Conservation (phyloP, 2,113 vertebrate genomes). For the Todiramphus chloris region DNA sequence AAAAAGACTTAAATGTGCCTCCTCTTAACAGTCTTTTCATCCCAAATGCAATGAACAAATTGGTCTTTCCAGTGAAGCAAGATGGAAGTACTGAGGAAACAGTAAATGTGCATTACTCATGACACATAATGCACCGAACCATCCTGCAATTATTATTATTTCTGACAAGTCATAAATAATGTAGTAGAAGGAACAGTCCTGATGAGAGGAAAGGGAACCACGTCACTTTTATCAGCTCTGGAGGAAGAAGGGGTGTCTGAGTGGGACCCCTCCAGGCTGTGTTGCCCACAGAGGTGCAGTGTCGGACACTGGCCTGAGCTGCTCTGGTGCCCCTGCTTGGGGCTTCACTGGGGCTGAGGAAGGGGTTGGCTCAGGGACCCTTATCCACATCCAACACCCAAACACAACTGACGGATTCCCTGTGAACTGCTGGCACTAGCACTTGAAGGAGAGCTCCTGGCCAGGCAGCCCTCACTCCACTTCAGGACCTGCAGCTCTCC, state of each 20-base stretch:
- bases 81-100: neutral
- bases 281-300: neutral
- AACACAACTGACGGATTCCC: rapidly evolving
- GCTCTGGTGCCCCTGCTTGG: neutral
- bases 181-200: neutral
- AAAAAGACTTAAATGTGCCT: neutral
- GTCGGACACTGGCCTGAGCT: neutral
- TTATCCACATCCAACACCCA: neutral
- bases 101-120: neutral
- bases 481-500: neutral
- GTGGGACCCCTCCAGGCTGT: neutral
- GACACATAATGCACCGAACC: neutral
- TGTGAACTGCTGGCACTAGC: neutral
- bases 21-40: neutral
- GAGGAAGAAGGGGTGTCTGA: neutral
- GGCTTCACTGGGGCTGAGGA: neutral
- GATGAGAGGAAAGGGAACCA: neutral
- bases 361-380: neutral
- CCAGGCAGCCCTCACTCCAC: rapidly evolving
- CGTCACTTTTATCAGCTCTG: neutral
- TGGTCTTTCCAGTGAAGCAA: neutral
- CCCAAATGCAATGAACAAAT: neutral
- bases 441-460: neutral
- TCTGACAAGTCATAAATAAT: neutral
- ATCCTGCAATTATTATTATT: neutral